phyloP scores from a whole-genome alignment of 2,888 invertebrate genomes.

The Gnatocerus cornutus region DNA sequence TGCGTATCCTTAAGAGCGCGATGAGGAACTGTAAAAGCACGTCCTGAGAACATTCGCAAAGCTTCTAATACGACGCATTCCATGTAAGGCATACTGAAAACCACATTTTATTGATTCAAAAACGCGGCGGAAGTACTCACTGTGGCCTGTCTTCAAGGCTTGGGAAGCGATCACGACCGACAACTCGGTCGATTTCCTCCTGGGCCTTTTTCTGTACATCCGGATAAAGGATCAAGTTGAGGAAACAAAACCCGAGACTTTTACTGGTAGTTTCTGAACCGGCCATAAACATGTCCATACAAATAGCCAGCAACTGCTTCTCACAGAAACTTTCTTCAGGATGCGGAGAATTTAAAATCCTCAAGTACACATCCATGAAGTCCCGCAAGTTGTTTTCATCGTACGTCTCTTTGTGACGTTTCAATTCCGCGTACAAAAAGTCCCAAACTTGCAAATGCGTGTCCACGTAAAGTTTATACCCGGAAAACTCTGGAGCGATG shows the following conservation, averaged over 20 bases:
- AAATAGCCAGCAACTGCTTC: constrained; percentile 84
- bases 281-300: constrained; percentile 90
- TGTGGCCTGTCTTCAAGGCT: constrained; percentile 80
- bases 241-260: constrained; percentile 83
- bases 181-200: constrained; percentile 83
- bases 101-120: too few species aligned
- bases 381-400: constrained; percentile 79
- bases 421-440: constrained; percentile 82
- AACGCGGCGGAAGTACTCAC: constrained; percentile 69
- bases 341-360: constrained; percentile 77
- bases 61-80: constrained; percentile 86
- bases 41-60: constrained; percentile 85
- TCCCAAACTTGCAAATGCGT: constrained; percentile 83
- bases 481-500: constrained; percentile 83
- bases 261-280: constrained; percentile 91
- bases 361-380: constrained; percentile 87
- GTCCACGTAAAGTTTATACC: constrained; percentile 82
- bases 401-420: constrained; percentile 80
- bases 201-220: constrained; percentile 84
- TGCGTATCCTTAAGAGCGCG: constrained; percentile 82
- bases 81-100: constrained; percentile 83
- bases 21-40: constrained; percentile 87
- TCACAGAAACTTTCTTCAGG: constrained; percentile 78
- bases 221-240: constrained; percentile 82
- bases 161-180: constrained; percentile 81